Evolutionary conservation across 2,888 invertebrate species (phyloP).

Genomic region (Ypsolopha sequella): DNA sequence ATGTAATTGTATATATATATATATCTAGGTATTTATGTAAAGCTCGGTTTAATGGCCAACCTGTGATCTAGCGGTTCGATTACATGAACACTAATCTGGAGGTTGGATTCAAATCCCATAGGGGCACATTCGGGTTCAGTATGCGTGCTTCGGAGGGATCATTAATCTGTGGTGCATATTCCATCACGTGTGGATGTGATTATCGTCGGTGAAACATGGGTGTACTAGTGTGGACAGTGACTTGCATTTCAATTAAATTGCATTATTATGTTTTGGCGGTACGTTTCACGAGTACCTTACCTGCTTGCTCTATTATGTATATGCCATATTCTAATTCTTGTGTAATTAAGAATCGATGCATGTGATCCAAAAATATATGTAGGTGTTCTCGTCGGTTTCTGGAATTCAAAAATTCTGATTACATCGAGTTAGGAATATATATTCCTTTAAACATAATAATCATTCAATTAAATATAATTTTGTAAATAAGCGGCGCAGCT

Average conservation of each 20-base stretch:
- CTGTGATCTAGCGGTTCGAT: no score
- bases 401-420: background rate
- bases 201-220: no score
- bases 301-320: background rate
- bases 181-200: no score
- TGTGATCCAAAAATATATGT: constrained; percentile 81
- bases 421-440: no score
- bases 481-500: no score
- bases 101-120: background rate
- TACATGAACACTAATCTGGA: no score
- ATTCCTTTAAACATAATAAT: background rate
- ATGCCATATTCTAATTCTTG: constrained; percentile 88
- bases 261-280: background rate
- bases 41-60: no score
- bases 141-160: background rate
- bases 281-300: background rate
- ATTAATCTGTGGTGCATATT: background rate
- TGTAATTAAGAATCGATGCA: constrained; percentile 84
- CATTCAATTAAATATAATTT: background rate
- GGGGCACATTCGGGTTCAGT: background rate
- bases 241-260: no score
- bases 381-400: constrained; percentile 81
- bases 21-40: no score
- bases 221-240: no score
- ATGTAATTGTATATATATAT: no score